Base-by-base conservation (phyloP, 2,888 invertebrate species). In the Himalopsyche anomala region DNA sequence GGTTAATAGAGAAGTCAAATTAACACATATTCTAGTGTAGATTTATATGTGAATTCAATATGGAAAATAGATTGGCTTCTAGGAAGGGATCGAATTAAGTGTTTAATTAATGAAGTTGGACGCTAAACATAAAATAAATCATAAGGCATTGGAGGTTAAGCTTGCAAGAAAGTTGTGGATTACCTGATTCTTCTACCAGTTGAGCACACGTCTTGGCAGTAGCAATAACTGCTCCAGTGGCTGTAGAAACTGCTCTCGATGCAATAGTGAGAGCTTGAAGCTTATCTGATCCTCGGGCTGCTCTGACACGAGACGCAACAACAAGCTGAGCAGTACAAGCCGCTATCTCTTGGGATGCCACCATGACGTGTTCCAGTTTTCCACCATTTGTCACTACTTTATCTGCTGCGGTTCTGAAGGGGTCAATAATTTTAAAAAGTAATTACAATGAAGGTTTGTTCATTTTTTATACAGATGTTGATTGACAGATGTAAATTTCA, bases 291-390 rank as follows among this genome's bases (percentile, higher is more conserved):
- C 95, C 95, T 89, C 97, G 95, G 89, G 97, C 96, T 0, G 99
- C 99, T 92, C 99, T 98, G 9, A 99, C 99, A 85, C 97, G 95
- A 89, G 98, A 98, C 17, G 99, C 98, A 0, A 99, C 98, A 83
- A 99, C 99, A 86, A 99, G 94, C 92, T 99, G 99, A 81, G 99
- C 99, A 1, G 99, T 99, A 89, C 96, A 98, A 87, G 98, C 99
- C 85, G 98, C 97, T 87, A 99, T 98, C 91, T 98, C 98, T 92
- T 99, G 99, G 38, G 99, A 98, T 9, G 99, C 99, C 0, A 98
- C 99, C 87, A 99, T 97, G 87, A 99, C 94, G 90, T 98, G 97
- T 90, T 98, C 98, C 90, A 97, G 95, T 91, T 98, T 98, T 0
- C 97, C 98, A 89, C 96, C 94, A 15, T 95, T 96, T 42, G 95